Conservation (phyloP, 2,888 invertebrate genomes). For the Amblyteles armatorius region DNA sequence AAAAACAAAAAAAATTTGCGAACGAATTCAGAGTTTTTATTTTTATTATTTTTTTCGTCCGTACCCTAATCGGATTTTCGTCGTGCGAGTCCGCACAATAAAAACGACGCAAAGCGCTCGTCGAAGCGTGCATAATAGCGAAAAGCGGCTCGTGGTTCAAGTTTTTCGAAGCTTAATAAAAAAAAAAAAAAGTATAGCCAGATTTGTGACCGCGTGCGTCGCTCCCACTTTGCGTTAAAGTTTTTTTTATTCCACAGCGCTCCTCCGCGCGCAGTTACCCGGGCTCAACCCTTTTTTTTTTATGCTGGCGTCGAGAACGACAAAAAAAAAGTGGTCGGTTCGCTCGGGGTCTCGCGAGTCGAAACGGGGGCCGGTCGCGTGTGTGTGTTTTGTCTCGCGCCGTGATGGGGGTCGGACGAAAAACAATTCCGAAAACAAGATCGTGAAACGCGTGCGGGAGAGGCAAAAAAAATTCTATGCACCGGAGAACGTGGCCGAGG, state of each 20-base stretch:
- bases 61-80: slow-evolving; percentile 51
- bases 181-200: slow-evolving; percentile 59
- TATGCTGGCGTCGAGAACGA: slow-evolving; percentile 16
- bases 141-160: background rate
- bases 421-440: slow-evolving; percentile 70
- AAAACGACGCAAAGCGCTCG: slow-evolving; percentile 7
- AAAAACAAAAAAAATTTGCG: background rate
- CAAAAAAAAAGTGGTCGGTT: slow-evolving; percentile 50
- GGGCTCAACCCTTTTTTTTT: slow-evolving; percentile 60
- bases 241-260: slow-evolving; percentile 56
- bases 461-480: slow-evolving; percentile 60
- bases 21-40: background rate
- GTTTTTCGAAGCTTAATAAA: background rate
- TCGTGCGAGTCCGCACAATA: background rate
- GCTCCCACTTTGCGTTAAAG: slow-evolving; percentile 64
- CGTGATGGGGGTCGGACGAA: slow-evolving; percentile 36
- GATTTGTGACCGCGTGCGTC: slow-evolving; percentile 73
- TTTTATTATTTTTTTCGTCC: slow-evolving; percentile 11
- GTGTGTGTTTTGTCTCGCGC: slow-evolving; percentile 70
- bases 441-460: slow-evolving; percentile 57
- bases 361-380: slow-evolving; percentile 26
- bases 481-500: slow-evolving; percentile 19
- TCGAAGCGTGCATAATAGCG: slow-evolving; percentile 1
- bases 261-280: background rate
- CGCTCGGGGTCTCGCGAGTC: slow-evolving; percentile 55